Conservation (phyloP, 2,113 vertebrate species). For the Spizaetus ornatus region DNA sequence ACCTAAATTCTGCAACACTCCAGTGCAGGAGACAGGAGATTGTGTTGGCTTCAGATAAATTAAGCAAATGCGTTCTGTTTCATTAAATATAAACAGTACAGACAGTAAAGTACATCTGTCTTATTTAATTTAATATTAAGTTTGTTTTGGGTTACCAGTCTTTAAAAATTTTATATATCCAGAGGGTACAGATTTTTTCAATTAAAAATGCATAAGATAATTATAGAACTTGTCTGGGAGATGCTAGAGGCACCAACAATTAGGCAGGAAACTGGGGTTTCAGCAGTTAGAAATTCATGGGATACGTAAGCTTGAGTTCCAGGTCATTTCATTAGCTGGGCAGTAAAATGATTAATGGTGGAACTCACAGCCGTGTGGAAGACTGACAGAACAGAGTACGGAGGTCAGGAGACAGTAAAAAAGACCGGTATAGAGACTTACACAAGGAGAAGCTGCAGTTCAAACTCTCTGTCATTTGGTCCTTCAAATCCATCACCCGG, state of each 20-base stretch:
- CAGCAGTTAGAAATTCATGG: neutral
- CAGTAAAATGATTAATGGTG: neutral
- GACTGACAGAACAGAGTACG: neutral
- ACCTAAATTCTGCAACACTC: constrained; percentile 39
- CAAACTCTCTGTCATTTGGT: neutral
- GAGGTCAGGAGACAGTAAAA: neutral
- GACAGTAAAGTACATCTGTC: neutral
- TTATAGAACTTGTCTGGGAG: neutral
- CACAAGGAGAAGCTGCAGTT: neutral
- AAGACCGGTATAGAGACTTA: neutral
- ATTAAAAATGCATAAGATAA: constrained; percentile 31
- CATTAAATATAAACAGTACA: constrained; percentile 20
- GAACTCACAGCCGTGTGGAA: neutral
- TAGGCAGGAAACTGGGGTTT: neutral
- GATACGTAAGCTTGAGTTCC: neutral
- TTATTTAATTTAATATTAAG: constrained; percentile 1
- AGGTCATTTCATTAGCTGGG: neutral
- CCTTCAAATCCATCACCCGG: neutral
- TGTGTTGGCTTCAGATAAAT: neutral
- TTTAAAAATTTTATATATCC: neutral
- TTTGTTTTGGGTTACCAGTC: neutral
- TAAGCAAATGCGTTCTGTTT: constrained; percentile 1
- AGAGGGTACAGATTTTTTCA: neutral
- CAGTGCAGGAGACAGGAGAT: neutral
- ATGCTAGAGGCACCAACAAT: neutral